Evolutionary conservation across 2,888 invertebrate species (phyloP).

Genomic region (Melanargia galathea): DNA sequence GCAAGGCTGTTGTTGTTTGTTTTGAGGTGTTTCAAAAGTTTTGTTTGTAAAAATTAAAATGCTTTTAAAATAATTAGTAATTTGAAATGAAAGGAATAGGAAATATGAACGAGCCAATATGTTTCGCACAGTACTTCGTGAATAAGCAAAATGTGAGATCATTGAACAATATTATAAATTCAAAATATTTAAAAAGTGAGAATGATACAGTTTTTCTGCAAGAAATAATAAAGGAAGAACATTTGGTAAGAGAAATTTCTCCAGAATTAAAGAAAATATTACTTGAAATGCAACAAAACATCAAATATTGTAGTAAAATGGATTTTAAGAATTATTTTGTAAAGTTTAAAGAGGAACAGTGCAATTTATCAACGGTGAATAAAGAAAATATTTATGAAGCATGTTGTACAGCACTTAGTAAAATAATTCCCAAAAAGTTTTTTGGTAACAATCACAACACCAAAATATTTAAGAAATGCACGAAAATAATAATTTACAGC

Average conservation of each 20-base stretch:
- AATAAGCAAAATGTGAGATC: constrained; percentile 73
- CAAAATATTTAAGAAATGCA: constrained; percentile 59
- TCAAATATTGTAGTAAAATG: constrained; percentile 50
- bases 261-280: constrained; percentile 50
- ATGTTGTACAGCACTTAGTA: constrained; percentile 54
- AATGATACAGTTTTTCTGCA: constrained; percentile 38
- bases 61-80: neutral
- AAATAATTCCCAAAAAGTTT: constrained; percentile 62
- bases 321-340: constrained; percentile 63
- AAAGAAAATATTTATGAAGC: constrained; percentile 57
- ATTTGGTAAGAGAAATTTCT: constrained; percentile 49
- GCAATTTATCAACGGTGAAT: constrained; percentile 49
- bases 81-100: neutral
- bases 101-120: constrained; percentile 55
- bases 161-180: constrained; percentile 58
- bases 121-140: constrained; percentile 64
- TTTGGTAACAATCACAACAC: constrained; percentile 61
- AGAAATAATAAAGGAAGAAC: constrained; percentile 50
- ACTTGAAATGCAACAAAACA: constrained; percentile 51
- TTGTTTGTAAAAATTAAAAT: too few relatives aligned
- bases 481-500: constrained; percentile 57
- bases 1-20: neutral
- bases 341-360: constrained; percentile 30
- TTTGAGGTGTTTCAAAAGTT: neutral
- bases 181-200: constrained; percentile 51